Conservation (phyloP, 2,888 invertebrate species). For the Spodoptera exigua region DNA sequence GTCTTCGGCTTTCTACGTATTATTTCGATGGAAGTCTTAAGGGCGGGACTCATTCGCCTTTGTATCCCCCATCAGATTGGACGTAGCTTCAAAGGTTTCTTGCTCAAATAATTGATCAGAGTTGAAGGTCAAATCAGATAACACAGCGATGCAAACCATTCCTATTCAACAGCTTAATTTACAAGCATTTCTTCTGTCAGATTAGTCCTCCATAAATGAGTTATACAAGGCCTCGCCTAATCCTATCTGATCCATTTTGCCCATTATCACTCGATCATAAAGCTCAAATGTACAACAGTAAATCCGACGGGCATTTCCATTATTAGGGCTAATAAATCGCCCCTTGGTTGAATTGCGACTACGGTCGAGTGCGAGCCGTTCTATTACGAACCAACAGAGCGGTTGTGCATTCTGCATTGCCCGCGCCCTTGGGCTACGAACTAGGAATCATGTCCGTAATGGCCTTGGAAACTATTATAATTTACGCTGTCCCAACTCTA, state of each 20-base stretch:
- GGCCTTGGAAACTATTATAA: slow-evolving; percentile 49
- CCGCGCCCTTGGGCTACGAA: slow-evolving; percentile 48
- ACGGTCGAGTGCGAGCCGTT: slow-evolving; percentile 48
- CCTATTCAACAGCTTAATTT: slow-evolving; percentile 25
- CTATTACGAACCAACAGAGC: slow-evolving; percentile 44
- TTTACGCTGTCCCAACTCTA: slow-evolving; percentile 37
- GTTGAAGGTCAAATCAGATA: slow-evolving; percentile 40
- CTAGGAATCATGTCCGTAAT: slow-evolving; percentile 46
- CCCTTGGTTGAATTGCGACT: slow-evolving; percentile 42
- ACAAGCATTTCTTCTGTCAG: slow-evolving; percentile 18
- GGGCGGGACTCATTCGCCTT: slow-evolving; percentile 21
- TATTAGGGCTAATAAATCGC: slow-evolving; percentile 46
- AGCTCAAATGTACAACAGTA: slow-evolving; percentile 41
- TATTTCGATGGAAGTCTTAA: slow-evolving; percentile 39
- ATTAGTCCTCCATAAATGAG: slow-evolving; percentile 16
- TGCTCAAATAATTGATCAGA: slow-evolving; percentile 43
- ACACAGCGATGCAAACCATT: slow-evolving; percentile 41
- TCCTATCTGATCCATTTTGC: slow-evolving; percentile 36
- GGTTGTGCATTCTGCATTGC: slow-evolving; percentile 51
- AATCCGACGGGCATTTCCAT: slow-evolving; percentile 42
- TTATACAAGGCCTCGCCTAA: slow-evolving; percentile 17
- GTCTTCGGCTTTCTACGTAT: slow-evolving; percentile 39
- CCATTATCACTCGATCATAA: slow-evolving; percentile 28
- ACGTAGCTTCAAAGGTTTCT: slow-evolving; percentile 41
- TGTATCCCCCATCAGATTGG: slow-evolving; percentile 34